These are phyloP conservation scores for Cnemophilus loriae DNA, from an alignment of 2,113 vertebrate genomes.

Conservation along the genomic window DNA sequence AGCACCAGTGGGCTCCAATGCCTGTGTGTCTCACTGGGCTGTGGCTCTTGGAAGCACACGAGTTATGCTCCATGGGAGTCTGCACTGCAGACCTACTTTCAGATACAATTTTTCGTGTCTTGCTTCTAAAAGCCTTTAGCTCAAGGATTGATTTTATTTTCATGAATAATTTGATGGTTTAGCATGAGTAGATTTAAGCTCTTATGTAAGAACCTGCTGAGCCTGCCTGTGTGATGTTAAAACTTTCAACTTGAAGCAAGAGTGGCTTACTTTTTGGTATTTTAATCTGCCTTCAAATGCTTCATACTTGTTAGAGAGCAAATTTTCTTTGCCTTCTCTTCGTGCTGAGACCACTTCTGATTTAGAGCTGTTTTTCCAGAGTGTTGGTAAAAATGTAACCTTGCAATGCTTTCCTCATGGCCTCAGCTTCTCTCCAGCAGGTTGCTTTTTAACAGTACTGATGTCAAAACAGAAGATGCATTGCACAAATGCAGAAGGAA, in stretches of 20 bases:
- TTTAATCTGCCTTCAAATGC: neutral
- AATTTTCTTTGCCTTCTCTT: neutral
- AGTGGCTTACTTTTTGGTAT: neutral
- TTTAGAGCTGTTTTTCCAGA: neutral
- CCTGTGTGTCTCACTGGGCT: neutral
- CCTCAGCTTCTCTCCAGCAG: neutral
- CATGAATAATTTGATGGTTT: constrained; percentile 29
- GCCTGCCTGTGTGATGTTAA: neutral
- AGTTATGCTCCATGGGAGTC: neutral
- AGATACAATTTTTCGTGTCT: neutral
- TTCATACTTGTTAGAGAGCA: neutral
- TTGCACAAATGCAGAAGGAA: neutral
- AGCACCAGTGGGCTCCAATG: neutral
- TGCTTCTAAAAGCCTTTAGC: neutral
- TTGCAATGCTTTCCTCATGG: neutral
- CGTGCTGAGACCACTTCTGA: neutral
- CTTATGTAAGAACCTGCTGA: neutral
- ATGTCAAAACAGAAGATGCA: neutral
- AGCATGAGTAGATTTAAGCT: neutral
- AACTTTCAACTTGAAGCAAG: neutral
- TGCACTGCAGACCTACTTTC: neutral
- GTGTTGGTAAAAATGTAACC: neutral
- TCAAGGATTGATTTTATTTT: neutral
- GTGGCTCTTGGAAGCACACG: neutral
- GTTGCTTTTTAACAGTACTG: neutral